phyloP scores from a whole-genome alignment of 2,888 invertebrate genomes.

The Tetanocera ferruginea region DNA sequence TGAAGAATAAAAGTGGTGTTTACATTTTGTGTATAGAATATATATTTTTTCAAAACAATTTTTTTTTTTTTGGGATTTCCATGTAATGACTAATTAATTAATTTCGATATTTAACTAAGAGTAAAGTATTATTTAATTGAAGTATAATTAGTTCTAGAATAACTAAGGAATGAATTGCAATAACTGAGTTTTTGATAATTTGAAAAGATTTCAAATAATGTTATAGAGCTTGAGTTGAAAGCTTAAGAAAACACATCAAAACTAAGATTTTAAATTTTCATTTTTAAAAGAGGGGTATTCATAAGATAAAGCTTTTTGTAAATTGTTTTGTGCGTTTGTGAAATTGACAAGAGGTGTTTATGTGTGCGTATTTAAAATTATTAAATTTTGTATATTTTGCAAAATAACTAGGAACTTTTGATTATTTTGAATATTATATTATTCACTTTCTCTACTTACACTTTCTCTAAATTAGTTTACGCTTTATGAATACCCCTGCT shows the following conservation, averaged over 20 bases:
- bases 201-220: neutral
- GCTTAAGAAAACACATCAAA: neutral
- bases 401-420: too few relatives aligned
- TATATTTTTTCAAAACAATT: conserved; percentile 9
- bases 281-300: too few relatives aligned
- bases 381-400: too few relatives aligned
- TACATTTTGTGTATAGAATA: conserved; percentile 17
- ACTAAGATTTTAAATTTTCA: neutral
- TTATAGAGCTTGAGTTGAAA: neutral
- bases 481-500: too few relatives aligned
- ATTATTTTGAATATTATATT: too few relatives aligned
- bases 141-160: neutral
- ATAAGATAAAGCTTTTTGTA: too few relatives aligned
- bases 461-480: too few relatives aligned
- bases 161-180: conserved; percentile 25
- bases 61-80: conserved; percentile 12
- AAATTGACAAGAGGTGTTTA: too few relatives aligned
- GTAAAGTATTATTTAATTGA: neutral
- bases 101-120: neutral
- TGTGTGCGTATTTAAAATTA: too few relatives aligned
- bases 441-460: too few relatives aligned
- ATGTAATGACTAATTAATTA: neutral
- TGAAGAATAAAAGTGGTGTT: conserved; percentile 4
- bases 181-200: neutral
- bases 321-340: too few relatives aligned